Base-by-base conservation (phyloP, 2,113 vertebrate genomes). In the Zingel zingel region DNA sequence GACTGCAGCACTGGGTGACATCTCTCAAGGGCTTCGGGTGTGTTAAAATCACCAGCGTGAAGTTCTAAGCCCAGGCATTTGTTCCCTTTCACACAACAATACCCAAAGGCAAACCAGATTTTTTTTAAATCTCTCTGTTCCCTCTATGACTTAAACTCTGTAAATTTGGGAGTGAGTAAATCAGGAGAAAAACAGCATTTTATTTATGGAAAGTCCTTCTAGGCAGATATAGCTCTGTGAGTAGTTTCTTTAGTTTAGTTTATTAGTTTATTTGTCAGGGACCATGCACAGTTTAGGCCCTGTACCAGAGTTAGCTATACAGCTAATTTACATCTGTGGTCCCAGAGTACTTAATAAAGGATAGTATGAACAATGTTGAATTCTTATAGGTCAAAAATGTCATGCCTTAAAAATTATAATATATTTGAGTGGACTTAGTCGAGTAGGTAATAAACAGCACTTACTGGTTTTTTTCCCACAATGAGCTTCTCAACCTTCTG, bases 401-500 rank as follows among this genome's bases (percentile, higher is more conserved):
- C 36, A 12, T 64, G 2, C 18, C 23, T 63, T 76, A 47, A 77
- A 68, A 77, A 53, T 45, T 1, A 48, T 21, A 48, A 74, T 45
- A 30, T 1, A 1, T 30, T 33, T 63, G 30, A 59, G 5, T 80
- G n/a, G 66, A 12, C 21, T 82, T 65, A 30, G 25, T 23, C 7
- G 6, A 30, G 18, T 2, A 39, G 18, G 78, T 19, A 73, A 45
- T 12, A 13, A 47, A 39, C 4, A 33, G 14, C 18, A 95, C 98
- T 87, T 93, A 99, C 98, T 15, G 98, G 98, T 91, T 99, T 99
- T 95, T 99, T 99, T 39, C 98, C 98, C 65, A 99, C 98, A 3
- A 99, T 99, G 89, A 99, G 97, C 83, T 99, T 98, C 91, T 99
- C 98, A 71, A 99, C 98, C 93, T 99, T 99, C 94, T 99, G 98